A percentile compares a stretch with the other conserved stretches of the same genome.
These are phyloP conservation scores for Formica exsecta DNA, from an alignment of 1,140 invertebrate species.

Conservation along the genomic window DNA sequence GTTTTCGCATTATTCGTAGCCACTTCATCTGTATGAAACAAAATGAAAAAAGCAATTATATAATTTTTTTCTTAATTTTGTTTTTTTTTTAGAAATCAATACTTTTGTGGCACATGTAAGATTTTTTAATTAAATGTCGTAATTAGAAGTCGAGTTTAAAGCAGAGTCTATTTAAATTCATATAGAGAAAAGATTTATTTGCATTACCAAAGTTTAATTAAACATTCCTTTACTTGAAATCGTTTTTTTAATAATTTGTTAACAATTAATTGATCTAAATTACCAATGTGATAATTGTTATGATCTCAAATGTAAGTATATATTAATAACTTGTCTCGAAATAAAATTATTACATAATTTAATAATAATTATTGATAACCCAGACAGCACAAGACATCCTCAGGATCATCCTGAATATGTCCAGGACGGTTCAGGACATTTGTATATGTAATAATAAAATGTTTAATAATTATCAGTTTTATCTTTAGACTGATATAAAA, in stretches of 20 bases:
- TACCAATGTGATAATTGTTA: not conserved
- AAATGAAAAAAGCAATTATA: too few species aligned
- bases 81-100: too few species aligned
- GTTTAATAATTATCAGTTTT: not conserved
- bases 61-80: too few species aligned
- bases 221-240: not conserved
- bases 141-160: constrained; percentile 7
- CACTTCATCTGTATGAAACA: too few species aligned
- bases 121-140: not conserved
- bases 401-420: too few species aligned
- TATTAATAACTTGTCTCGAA: not conserved
- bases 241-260: not conserved
- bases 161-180: not conserved
- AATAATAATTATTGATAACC: not conserved
- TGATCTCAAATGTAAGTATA: not conserved
- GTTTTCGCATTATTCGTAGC: not conserved
- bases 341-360: not conserved
- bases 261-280: not conserved
- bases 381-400: too few species aligned
- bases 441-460: too few species aligned
- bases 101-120: too few species aligned
- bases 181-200: not conserved
- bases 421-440: too few species aligned
- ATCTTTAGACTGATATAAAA: not conserved
- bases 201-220: not conserved